A percentile compares a stretch with the other conserved stretches of the same genome.
These are phyloP conservation scores for Struthidea cinerea DNA, from an alignment of 2,113 vertebrate species.

Conservation along the genomic window DNA sequence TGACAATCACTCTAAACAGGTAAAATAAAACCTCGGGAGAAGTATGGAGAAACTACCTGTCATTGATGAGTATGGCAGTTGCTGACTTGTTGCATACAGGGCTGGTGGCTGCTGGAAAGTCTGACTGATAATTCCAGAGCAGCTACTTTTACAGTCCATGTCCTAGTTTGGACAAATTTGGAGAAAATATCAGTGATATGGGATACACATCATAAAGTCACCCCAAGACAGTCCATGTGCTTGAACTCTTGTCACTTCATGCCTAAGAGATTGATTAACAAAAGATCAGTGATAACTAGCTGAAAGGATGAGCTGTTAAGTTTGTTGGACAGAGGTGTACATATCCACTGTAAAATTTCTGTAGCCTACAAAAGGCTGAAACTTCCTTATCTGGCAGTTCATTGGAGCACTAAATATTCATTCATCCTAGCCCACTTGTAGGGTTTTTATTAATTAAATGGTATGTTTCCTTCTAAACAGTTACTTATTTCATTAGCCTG, in stretches of 20 bases:
- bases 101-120: background rate
- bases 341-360: background rate
- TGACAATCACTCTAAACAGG: conserved; percentile 98
- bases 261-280: background rate
- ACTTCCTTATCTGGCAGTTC: background rate
- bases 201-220: too few species aligned
- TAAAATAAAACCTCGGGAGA: conserved; percentile 19
- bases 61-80: background rate
- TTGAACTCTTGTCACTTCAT: background rate
- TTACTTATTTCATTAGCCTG: background rate
- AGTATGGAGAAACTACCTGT: background rate
- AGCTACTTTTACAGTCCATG: background rate
- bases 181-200: too few species aligned
- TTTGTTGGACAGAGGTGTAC: background rate
- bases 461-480: background rate
- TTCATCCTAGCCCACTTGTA: background rate
- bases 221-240: accelerated
- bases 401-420: background rate
- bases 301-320: background rate
- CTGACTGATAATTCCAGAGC: background rate
- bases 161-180: too few species aligned
- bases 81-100: background rate
- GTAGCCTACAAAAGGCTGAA: background rate
- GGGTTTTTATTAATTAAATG: background rate
- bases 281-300: background rate